Percentiles rank a stretch among this genome's conserved stretches.
Conservation (phyloP, 2,797 vertebrate genomes). For the Pyrrhura leucotis region DNA sequence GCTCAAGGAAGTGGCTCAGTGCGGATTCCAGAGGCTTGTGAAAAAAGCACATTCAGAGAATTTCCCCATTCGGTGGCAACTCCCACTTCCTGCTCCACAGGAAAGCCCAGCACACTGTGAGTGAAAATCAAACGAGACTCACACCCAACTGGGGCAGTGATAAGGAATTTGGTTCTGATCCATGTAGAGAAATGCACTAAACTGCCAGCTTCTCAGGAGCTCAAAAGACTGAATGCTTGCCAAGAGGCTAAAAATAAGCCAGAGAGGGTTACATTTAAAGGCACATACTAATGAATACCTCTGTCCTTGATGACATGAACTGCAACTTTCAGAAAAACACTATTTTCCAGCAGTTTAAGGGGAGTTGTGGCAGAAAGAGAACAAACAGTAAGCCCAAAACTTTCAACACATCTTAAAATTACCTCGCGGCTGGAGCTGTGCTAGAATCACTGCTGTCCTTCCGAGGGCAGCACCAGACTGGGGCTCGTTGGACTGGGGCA, state of each 20-base stretch:
- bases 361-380: background rate
- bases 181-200: background rate
- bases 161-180: slow-evolving; percentile 44
- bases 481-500: background rate
- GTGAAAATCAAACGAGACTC: background rate
- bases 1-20: background rate
- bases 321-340: slow-evolving; percentile 9
- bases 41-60: background rate
- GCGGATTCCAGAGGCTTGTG: background rate
- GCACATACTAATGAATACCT: slow-evolving; percentile 27
- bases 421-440: background rate
- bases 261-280: slow-evolving; percentile 57
- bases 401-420: background rate
- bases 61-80: background rate
- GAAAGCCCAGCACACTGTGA: slow-evolving; percentile 30
- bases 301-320: slow-evolving; percentile 19
- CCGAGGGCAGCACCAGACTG: accelerated
- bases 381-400: background rate
- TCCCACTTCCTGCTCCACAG: slow-evolving; percentile 55
- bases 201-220: background rate
- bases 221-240: slow-evolving; percentile 57
- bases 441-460: background rate
- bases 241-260: slow-evolving; percentile 71
- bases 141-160: slow-evolving; percentile 22
- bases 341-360: background rate